These are phyloP conservation scores for Nymphalis c-album DNA, from an alignment of 2,888 invertebrate species.

Conservation along the genomic window DNA sequence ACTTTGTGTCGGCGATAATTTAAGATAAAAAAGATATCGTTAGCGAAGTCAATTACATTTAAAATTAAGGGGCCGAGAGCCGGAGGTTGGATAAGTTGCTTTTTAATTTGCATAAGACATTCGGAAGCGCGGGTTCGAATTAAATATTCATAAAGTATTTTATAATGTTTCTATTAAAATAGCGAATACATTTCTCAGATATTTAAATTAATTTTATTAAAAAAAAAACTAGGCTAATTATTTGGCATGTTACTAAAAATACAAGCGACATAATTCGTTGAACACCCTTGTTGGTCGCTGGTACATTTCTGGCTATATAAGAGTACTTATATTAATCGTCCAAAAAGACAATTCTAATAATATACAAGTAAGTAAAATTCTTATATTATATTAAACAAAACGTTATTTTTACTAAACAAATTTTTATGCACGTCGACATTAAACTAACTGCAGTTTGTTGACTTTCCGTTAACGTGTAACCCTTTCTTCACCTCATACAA, in stretches of 20 bases:
- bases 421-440: conserved; percentile 8
- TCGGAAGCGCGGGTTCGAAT: conserved; percentile 25
- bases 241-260: too few species aligned
- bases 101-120: conserved; percentile 37
- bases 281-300: too few species aligned
- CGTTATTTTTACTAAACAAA: background rate
- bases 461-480: conserved; percentile 27
- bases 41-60: conserved; percentile 35
- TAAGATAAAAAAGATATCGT: conserved; percentile 33
- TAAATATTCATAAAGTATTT: conserved; percentile 27
- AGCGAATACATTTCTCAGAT: conserved; percentile 6
- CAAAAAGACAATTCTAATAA: too few species aligned
- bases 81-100: conserved; percentile 32
- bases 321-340: too few species aligned
- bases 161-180: conserved; percentile 12
- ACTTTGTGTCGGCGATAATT: conserved; percentile 25
- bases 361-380: too few species aligned
- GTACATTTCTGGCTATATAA: too few species aligned
- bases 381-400: too few species aligned
- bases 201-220: background rate
- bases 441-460: conserved; percentile 28
- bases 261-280: too few species aligned
- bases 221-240: background rate
- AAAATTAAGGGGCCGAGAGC: conserved; percentile 31
- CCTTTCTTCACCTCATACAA: conserved; percentile 29